Evolutionary conservation across 2,113 vertebrate species (phyloP).

Genomic region (Nymphicus hollandicus): DNA sequence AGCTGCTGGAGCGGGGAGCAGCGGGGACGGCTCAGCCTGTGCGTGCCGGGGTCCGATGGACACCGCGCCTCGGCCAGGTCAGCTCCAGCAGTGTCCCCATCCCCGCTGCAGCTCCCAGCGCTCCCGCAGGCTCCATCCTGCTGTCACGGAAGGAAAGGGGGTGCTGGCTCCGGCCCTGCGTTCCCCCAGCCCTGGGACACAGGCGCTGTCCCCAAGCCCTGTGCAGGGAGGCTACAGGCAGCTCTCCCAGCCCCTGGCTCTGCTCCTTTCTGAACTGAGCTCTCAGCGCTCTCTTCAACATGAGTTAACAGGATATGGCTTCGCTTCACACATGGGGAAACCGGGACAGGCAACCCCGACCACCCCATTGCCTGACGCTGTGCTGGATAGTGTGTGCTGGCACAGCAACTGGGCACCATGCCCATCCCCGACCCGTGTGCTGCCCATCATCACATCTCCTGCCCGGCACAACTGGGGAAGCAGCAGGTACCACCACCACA

Average conservation of each 20-base stretch:
- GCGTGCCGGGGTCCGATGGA: neutral
- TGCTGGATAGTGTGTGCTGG: fast-evolving
- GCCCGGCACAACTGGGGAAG: neutral
- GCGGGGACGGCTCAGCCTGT: neutral
- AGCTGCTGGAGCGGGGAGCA: neutral
- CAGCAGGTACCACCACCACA: neutral
- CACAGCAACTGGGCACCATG: neutral
- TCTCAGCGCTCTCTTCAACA: neutral
- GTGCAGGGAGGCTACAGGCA: neutral
- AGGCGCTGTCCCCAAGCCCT: neutral
- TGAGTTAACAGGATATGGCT: neutral
- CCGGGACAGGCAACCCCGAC: fast-evolving
- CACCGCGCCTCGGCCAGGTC: neutral
- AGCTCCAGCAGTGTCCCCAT: neutral
- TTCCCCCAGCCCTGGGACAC: neutral
- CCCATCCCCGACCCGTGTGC: fast-evolving
- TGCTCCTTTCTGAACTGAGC: neutral
- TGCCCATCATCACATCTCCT: neutral
- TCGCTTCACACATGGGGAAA: fast-evolving
- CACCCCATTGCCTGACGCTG: fast-evolving
- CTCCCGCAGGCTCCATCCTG: fast-evolving
- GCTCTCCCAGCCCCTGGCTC: neutral
- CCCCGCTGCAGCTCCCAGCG: neutral
- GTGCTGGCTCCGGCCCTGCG: neutral
- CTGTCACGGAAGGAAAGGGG: neutral